Evolutionary conservation across 2,797 vertebrate species (phyloP).

Genomic region (Vipera latastei): DNA sequence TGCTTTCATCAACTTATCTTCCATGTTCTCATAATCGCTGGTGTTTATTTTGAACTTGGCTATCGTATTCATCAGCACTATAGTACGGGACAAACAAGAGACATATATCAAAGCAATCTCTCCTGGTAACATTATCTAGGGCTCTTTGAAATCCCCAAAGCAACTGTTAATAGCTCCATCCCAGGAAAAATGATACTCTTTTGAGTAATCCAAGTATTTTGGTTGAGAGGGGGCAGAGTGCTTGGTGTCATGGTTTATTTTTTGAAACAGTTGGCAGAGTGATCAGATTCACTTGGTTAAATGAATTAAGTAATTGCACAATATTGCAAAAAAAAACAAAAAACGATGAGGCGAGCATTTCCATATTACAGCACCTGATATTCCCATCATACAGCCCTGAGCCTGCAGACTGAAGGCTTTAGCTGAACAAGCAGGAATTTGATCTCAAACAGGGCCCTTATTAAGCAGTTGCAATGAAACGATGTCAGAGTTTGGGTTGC

Average conservation of each 20-base stretch:
- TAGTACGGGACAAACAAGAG: constrained; percentile 26
- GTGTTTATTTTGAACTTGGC: constrained; percentile 40
- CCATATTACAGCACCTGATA: constrained; percentile 86
- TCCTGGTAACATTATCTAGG: constrained; percentile 65
- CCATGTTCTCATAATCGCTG: not conserved
- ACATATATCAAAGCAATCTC: constrained; percentile 44
- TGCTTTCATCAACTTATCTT: constrained; percentile 2
- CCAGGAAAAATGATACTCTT: constrained; percentile 76
- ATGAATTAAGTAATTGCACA: constrained; percentile 84
- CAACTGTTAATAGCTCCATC: constrained; percentile 80
- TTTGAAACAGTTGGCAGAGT: constrained; percentile 73
- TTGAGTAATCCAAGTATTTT: constrained; percentile 52
- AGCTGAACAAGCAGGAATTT: constrained; percentile 80
- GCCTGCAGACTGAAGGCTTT: constrained; percentile 76
- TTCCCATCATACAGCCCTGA: constrained; percentile 77
- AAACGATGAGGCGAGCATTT: constrained; percentile 84
- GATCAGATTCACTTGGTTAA: constrained; percentile 76
- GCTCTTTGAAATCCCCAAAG: constrained; percentile 62
- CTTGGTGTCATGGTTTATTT: constrained; percentile 67
- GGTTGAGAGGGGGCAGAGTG: constrained; percentile 65
- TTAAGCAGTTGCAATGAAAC: constrained; percentile 80
- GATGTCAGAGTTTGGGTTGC: constrained; percentile 65
- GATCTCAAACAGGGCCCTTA: constrained; percentile 79
- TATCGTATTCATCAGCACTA: constrained; percentile 38
- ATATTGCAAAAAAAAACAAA: constrained; percentile 75